Base-by-base conservation (phyloP, 2,888 invertebrate species). In the Xanthostigma xanthostigma region DNA sequence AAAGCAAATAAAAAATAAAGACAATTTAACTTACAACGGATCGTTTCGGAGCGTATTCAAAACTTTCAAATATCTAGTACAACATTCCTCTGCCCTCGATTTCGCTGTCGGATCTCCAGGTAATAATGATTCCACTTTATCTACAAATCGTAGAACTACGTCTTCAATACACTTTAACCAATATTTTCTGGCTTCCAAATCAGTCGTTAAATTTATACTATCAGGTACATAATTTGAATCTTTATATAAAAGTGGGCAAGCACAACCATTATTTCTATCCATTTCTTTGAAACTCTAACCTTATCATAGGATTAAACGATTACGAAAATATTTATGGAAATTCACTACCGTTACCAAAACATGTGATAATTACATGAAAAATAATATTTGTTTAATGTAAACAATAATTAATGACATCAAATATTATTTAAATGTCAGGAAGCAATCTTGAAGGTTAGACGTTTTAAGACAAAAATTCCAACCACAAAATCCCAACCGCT, bases 161-260 rank as follows among this genome's bases (percentile, higher is more conserved):
- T 81, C 83, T 63, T 89, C 85, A 63, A 96, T 88, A 65, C 93
- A 92, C 53, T 82, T 77, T 43, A 96, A 75, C 96, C 96, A 97
- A 67, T 95, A 96, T 56, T 74, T 79, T 63, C 88, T 78, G 11
- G 94, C 95, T 62, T 87, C 85, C 54, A 75, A 73, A 65, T 96
- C 92, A 58, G 78, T 76, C 51, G 85, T 79, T 50, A 97, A 75
- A 69, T 96, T 92, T 54, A 93, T 81, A 35, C 92, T 91, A 66
- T 97, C 96, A 1, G 96, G 92, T 64, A 79, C 78, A 71, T 96
- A 96, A 60, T 76, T 75, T 55, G 76, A 73, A 47, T 85, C 82
- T 66, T 90, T 81, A 56, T 76, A 74, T 51, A 96, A 71, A 56
- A 96, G 69, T 8, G 86, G 84, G 62, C 88, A 88, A 46, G 84